Conservation (phyloP, 2,113 vertebrate genomes). For the Gambusia holbrooki region DNA sequence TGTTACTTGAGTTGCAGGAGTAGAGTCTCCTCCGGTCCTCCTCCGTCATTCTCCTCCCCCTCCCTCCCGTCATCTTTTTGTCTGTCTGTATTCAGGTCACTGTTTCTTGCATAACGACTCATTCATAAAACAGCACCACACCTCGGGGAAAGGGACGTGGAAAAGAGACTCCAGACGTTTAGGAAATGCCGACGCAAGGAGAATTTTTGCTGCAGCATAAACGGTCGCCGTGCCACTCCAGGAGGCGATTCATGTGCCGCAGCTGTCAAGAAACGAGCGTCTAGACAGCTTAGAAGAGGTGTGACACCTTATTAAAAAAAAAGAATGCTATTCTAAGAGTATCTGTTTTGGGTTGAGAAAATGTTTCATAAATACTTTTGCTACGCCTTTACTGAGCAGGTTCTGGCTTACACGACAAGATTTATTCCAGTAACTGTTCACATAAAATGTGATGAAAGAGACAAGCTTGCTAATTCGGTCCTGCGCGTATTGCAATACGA, state of each 20-base stretch:
- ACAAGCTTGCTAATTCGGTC: too few species aligned
- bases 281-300: too few species aligned
- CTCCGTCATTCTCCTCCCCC: not conserved
- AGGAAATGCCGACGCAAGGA: constrained; percentile 35
- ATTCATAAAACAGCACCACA: constrained; percentile 75
- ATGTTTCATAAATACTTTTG: not conserved
- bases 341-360: not conserved
- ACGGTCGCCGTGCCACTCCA: constrained; percentile 14
- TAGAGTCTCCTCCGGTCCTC: not conserved
- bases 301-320: too few species aligned
- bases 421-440: not conserved
- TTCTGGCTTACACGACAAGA: not conserved
- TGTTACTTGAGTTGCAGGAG: constrained; percentile 26
- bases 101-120: constrained; percentile 70
- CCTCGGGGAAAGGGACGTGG: constrained; percentile 52
- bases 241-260: constrained; percentile 27
- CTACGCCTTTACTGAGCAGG: not conserved
- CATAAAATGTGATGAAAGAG: not conserved
- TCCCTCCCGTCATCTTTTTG: too few species aligned
- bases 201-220: constrained; percentile 61
- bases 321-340: not conserved
- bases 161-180: constrained; percentile 25
- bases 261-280: not conserved
- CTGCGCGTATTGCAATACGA: too few species aligned
- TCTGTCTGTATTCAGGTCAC: constrained; percentile 62